These are phyloP conservation scores for Podarcis muralis DNA, from an alignment of 2,113 vertebrate genomes.

Conservation along the genomic window DNA sequence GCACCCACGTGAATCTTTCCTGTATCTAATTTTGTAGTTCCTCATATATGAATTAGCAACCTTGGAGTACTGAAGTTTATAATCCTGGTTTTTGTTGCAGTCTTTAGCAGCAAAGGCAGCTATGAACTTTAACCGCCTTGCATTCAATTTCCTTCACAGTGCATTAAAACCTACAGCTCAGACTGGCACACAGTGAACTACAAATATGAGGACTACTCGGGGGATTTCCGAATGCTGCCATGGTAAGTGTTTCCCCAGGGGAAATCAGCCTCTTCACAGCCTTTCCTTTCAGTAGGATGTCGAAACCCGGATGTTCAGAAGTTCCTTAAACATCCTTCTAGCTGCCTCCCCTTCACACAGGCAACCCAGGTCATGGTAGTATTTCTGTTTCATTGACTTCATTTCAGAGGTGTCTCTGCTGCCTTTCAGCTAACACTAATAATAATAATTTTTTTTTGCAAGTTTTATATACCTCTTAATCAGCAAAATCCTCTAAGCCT, in stretches of 20 bases:
- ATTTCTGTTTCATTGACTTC: background rate
- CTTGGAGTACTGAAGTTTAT: background rate
- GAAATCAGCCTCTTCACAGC: background rate
- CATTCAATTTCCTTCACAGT: slow-evolving; percentile 80
- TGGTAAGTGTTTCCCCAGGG: slow-evolving; percentile 80
- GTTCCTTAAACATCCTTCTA: background rate
- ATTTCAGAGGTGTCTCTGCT: too few species aligned
- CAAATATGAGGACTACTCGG: slow-evolving; percentile 96
- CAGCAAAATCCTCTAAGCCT: too few species aligned
- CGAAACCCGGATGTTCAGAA: too few species aligned
- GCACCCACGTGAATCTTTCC: background rate
- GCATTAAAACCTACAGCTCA: slow-evolving; percentile 96
- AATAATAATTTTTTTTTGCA: too few species aligned
- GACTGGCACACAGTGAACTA: slow-evolving; percentile 95
- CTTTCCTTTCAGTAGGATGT: background rate
- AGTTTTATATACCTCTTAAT: too few species aligned
- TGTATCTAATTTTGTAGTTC: background rate
- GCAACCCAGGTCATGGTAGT: too few species aligned
- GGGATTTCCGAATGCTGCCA: slow-evolving; percentile 94
- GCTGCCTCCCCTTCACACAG: too few species aligned
- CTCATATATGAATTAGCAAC: background rate
- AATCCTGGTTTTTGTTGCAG: background rate
- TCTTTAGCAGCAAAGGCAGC: too few species aligned
- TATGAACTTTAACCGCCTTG: background rate
- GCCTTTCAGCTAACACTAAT: too few species aligned